Percentiles rank a stretch among this genome's conserved stretches.
These are phyloP conservation scores for Nephrotoma guestfalica DNA, from an alignment of 2,888 invertebrate genomes.

Conservation along the genomic window DNA sequence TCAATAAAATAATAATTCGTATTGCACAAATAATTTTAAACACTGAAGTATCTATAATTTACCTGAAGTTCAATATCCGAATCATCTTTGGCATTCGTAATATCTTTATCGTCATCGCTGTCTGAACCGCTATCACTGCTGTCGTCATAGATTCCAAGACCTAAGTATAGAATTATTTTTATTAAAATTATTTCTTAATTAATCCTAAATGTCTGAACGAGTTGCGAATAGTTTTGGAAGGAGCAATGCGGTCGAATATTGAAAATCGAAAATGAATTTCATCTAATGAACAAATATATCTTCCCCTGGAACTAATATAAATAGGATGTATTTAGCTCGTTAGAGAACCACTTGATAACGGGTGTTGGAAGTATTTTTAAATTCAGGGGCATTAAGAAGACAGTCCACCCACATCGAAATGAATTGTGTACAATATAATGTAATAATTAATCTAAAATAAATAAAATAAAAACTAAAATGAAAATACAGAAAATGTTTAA, in stretches of 20 bases:
- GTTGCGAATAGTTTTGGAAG: neutral
- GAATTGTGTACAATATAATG: neutral
- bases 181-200: neutral
- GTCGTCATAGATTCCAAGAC: constrained; percentile 72
- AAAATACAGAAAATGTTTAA: constrained; percentile 21
- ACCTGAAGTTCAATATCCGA: constrained; percentile 66
- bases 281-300: neutral
- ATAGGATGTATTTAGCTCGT: neutral
- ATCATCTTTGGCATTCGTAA: constrained; percentile 36
- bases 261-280: neutral
- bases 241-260: neutral
- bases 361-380: neutral
- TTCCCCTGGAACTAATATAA: no score
- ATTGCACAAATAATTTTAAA: constrained; percentile 1
- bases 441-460: neutral
- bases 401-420: neutral
- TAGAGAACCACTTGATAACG: neutral
- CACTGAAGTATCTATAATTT: constrained; percentile 12
- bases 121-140: constrained; percentile 47
- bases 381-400: neutral
- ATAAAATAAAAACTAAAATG: neutral
- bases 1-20: neutral
- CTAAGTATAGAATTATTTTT: constrained; percentile 35
- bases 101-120: constrained; percentile 24
- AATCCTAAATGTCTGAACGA: neutral